Percentiles rank a stretch among this genome's conserved stretches.
These are phyloP conservation scores for Fulmarus glacialis DNA, from an alignment of 2,113 vertebrate species.

Conservation along the genomic window DNA sequence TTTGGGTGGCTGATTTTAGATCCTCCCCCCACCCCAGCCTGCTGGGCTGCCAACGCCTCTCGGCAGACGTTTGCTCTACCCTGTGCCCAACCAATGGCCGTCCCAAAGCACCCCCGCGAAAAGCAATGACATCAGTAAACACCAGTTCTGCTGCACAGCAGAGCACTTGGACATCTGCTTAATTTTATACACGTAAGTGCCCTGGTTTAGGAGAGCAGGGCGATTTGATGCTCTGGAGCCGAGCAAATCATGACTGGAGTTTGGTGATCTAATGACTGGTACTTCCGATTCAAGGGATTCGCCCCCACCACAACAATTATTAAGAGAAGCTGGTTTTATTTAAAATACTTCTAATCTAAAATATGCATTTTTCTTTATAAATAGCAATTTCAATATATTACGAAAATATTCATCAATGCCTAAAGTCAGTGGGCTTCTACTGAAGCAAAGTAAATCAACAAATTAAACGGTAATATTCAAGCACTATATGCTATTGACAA, in stretches of 20 bases:
- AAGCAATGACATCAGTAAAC: neutral
- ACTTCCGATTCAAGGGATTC: neutral
- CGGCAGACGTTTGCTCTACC: accelerated
- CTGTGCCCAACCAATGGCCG: accelerated
- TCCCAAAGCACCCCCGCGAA: neutral
- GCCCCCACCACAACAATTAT: neutral
- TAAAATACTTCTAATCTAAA: neutral
- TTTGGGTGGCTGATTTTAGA: neutral
- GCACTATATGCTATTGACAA: neutral
- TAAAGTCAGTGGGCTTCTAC: neutral
- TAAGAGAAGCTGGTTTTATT: neutral
- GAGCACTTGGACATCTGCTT: neutral
- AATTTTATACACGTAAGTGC: neutral
- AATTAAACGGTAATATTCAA: neutral
- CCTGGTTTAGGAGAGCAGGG: neutral
- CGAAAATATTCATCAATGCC: neutral
- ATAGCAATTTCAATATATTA: neutral
- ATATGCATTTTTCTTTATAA: neutral
- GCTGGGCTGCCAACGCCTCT: neutral
- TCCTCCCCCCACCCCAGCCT: neutral
- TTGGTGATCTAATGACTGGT: neutral
- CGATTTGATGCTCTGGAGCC: neutral
- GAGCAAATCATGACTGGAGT: neutral
- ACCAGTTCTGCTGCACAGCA: neutral
- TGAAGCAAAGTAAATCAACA: neutral